Percentiles rank a stretch among this genome's conserved stretches.
These are phyloP conservation scores for Lasioglossum marginatum DNA, from an alignment of 2,888 invertebrate species.

Conservation along the genomic window DNA sequence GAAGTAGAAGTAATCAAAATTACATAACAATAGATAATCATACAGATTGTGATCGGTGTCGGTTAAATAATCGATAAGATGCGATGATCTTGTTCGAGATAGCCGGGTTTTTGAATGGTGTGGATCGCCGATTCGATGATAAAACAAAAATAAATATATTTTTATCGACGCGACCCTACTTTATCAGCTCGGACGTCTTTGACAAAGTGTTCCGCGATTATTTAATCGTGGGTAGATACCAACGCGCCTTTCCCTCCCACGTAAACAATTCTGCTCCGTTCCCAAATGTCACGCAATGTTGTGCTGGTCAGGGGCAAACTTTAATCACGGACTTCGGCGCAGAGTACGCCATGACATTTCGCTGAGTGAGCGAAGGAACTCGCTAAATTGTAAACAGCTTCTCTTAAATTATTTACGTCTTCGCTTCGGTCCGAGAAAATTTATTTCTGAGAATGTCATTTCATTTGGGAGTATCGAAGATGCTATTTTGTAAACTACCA, in stretches of 20 bases:
- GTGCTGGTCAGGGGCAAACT: background rate
- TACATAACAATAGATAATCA: slow-evolving; percentile 5
- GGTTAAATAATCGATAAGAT: slow-evolving; percentile 32
- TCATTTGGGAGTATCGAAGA: too few species aligned
- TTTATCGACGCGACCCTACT: background rate
- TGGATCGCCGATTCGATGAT: slow-evolving; percentile 8
- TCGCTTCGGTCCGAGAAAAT: too few species aligned
- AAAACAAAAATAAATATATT: background rate
- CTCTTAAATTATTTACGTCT: background rate
- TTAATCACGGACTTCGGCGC: background rate
- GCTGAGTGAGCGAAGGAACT: background rate
- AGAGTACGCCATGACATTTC: background rate
- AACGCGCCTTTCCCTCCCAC: background rate
- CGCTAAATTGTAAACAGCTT: background rate
- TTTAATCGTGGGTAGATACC: background rate
- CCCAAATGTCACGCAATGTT: background rate
- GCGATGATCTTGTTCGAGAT: background rate
- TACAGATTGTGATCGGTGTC: background rate
- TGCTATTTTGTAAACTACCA: background rate
- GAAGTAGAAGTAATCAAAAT: background rate
- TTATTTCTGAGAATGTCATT: too few species aligned
- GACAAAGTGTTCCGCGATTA: background rate
- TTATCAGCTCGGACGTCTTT: slow-evolving; percentile 3
- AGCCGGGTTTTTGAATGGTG: background rate
- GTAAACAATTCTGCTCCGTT: background rate